phyloP scores from a whole-genome alignment of 2,888 invertebrate genomes.

The Pyralis farinalis region DNA sequence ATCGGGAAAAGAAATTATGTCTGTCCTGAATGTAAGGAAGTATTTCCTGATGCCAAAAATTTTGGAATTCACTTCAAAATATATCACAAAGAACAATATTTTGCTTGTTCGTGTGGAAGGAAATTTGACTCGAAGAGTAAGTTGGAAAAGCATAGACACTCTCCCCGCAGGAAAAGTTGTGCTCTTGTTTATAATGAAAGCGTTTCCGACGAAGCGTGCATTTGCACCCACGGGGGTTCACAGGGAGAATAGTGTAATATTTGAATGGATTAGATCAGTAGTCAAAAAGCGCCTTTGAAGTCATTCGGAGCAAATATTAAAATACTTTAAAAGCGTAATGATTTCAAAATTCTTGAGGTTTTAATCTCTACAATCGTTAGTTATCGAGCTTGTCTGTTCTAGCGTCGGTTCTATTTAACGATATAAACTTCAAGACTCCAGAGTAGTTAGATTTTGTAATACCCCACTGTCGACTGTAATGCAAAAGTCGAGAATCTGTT shows the following conservation, averaged over 20 bases:
- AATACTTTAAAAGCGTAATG: no score
- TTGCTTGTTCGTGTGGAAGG: constrained; percentile 46
- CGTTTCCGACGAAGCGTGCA: constrained; percentile 52
- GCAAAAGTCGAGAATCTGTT: no score
- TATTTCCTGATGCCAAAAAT: constrained; percentile 35
- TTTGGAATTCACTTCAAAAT: constrained; percentile 47
- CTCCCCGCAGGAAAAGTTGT: constrained; percentile 65
- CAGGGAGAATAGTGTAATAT: constrained; percentile 51
- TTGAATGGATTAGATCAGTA: no score
- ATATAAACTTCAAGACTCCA: no score
- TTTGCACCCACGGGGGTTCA: constrained; percentile 62
- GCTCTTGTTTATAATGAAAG: constrained; percentile 63
- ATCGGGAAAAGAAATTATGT: constrained; percentile 38
- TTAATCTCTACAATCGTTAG: no score
- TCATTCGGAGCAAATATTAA: no score
- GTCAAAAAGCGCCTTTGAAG: no score
- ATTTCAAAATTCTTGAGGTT: no score
- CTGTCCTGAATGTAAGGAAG: constrained; percentile 43
- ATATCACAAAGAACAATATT: constrained; percentile 43
- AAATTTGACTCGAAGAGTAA: constrained; percentile 62
- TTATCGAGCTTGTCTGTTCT: no score
- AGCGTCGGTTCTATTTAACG: no score
- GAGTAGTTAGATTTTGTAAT: no score
- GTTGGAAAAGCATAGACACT: constrained; percentile 64
- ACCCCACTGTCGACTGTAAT: no score